Evolutionary conservation across 1,140 invertebrate genomes (phyloP).

Genomic region (Nasonia vitripennis): DNA sequence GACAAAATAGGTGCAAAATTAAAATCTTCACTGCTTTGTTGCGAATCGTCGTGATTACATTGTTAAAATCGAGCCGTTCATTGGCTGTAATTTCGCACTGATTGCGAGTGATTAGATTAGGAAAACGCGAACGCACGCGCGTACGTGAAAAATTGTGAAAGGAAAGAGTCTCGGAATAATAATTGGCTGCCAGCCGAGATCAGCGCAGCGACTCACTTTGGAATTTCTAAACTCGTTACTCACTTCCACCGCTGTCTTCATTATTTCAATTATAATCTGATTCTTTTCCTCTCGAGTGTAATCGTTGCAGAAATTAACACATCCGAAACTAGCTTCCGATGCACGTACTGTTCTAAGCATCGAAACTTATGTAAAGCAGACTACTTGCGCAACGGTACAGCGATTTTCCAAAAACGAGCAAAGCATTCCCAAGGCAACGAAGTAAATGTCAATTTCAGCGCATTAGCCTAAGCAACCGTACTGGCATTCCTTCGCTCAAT

Average conservation of each 20-base stretch:
- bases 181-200: not conserved
- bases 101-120: not conserved
- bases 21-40: not conserved
- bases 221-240: not conserved
- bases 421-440: not conserved
- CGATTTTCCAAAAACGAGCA: not conserved
- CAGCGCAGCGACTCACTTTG: not conserved
- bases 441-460: not conserved
- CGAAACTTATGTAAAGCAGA: not conserved
- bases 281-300: not conserved
- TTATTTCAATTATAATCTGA: not conserved
- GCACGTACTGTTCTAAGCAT: not conserved
- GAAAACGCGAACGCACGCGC: not conserved
- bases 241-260: not conserved
- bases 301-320: no score
- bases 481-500: not conserved
- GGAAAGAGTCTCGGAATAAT: not conserved
- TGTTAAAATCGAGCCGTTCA: not conserved
- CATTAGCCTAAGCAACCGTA: not conserved
- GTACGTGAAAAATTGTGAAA: not conserved
- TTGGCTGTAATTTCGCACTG: not conserved
- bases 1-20: not conserved
- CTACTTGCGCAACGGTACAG: not conserved
- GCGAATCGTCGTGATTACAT: not conserved
- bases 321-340: not conserved